A percentile compares a stretch with the other conserved stretches of the same genome.
Conservation (phyloP, 1,140 invertebrate genomes). For the Tyrophagus putrescentiae region DNA sequence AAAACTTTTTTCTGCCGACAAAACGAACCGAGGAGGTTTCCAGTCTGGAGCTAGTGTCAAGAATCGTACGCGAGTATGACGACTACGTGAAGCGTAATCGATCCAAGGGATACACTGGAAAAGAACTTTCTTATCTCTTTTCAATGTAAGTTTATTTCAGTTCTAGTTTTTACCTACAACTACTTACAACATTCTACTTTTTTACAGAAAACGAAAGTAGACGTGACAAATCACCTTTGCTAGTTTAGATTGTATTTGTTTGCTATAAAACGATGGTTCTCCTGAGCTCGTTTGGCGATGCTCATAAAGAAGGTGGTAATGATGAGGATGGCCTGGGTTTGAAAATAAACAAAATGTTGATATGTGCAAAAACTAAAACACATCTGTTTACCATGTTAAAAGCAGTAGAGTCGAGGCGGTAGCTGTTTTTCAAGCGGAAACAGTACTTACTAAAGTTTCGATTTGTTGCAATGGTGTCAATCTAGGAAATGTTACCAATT, state of each 20-base stretch:
- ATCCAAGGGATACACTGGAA: constrained; percentile 85
- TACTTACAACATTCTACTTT: no score
- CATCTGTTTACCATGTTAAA: background rate
- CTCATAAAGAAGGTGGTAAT: background rate
- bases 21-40: constrained; percentile 77
- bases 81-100: constrained; percentile 92
- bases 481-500: background rate
- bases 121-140: constrained; percentile 94
- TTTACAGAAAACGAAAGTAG: no score
- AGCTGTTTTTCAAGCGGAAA: background rate
- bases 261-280: no score
- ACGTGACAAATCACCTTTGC: no score
- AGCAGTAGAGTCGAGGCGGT: background rate
- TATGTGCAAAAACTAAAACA: background rate
- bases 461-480: background rate
- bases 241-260: no score
- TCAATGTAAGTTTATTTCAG: constrained; percentile 48
- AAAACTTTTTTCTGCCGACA: constrained; percentile 93
- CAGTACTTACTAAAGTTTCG: background rate
- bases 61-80: constrained; percentile 96
- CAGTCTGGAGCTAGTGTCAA: constrained; percentile 93
- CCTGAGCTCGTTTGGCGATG: no score
- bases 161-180: no score
- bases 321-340: background rate
- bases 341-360: background rate